Evolutionary conservation across 1,140 invertebrate genomes (phyloP).

Genomic region (Aphis craccivora): DNA sequence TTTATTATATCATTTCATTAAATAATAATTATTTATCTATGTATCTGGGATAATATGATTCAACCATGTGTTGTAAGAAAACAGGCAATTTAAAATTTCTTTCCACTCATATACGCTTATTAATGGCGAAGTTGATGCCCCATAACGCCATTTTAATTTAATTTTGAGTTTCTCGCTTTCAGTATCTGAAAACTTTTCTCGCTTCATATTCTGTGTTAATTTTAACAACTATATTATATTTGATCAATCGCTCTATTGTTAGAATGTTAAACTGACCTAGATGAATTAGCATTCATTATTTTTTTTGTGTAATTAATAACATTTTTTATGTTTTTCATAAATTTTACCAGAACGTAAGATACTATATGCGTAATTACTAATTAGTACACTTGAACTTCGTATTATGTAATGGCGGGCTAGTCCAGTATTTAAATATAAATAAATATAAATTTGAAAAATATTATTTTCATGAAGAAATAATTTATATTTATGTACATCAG

Average conservation of each 20-base stretch:
- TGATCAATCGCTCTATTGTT: too few relatives aligned
- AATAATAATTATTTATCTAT: background rate
- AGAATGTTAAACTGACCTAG: background rate
- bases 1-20: conserved; percentile 3
- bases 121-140: background rate
- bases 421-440: background rate
- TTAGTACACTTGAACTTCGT: background rate
- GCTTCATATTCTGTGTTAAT: background rate
- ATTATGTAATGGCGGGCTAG: background rate
- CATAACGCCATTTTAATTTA: background rate
- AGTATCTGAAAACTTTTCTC: background rate
- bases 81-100: background rate
- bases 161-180: background rate
- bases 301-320: background rate
- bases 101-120: background rate
- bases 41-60: background rate
- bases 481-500: background rate
- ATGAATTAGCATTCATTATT: background rate
- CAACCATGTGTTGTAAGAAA: background rate
- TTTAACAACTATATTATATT: too few relatives aligned
- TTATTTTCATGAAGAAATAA: background rate
- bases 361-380: background rate
- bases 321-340: too few relatives aligned
- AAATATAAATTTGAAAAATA: background rate
- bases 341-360: too few relatives aligned